Conservation (phyloP, 2,888 invertebrate genomes). For the Xylota segnis region DNA sequence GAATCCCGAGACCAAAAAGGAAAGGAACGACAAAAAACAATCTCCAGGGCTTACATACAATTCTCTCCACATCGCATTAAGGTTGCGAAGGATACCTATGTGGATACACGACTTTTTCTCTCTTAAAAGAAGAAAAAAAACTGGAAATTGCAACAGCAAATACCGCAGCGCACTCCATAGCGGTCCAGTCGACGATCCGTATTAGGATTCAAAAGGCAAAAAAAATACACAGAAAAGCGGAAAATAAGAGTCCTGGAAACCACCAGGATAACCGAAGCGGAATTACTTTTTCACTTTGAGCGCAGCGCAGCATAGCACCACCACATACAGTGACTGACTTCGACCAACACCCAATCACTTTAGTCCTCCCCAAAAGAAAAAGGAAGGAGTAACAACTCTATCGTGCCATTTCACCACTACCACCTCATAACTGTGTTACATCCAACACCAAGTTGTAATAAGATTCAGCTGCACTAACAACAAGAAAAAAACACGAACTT, state of each 20-base stretch:
- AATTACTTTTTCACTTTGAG: constrained; percentile 69
- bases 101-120: constrained; percentile 29
- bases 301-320: constrained; percentile 39
- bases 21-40: neutral
- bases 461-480: constrained; percentile 14
- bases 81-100: constrained; percentile 52
- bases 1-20: neutral
- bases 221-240: constrained; percentile 2
- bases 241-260: constrained; percentile 54
- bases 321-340: constrained; percentile 39
- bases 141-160: constrained; percentile 50
- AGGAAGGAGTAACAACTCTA: constrained; percentile 11
- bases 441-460: constrained; percentile 1
- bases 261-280: constrained; percentile 64
- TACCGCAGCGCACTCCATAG: constrained; percentile 34
- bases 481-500: neutral
- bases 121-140: neutral
- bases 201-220: constrained; percentile 47
- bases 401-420: neutral
- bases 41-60: constrained; percentile 36
- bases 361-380: constrained; percentile 1
- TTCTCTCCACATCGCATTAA: constrained; percentile 18
- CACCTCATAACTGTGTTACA: constrained; percentile 10
- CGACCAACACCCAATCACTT: constrained; percentile 40
- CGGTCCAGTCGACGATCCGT: constrained; percentile 41